A percentile compares a stretch with the other conserved stretches of the same genome.
These are phyloP conservation scores for Atta cephalotes DNA, from an alignment of 1,140 invertebrate genomes.

Conservation along the genomic window DNA sequence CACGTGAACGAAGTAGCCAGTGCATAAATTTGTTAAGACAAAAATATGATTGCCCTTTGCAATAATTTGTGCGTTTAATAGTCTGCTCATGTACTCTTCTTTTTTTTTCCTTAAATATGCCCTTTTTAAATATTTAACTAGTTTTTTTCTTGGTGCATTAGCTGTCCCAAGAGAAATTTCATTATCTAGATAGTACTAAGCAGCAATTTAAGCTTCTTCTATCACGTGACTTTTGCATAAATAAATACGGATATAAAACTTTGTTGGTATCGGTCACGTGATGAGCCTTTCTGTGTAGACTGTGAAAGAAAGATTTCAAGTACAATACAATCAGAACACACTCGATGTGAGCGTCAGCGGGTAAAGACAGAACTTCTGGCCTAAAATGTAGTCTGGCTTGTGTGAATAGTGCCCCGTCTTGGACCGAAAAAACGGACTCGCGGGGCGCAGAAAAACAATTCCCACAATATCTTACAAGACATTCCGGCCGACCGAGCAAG, in stretches of 20 bases:
- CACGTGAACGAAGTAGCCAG: constrained; percentile 48
- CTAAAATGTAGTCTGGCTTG: constrained; percentile 81
- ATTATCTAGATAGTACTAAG: constrained; percentile 42
- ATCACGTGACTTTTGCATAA: constrained; percentile 43
- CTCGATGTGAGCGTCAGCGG: constrained; percentile 21
- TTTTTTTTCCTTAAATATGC: constrained; percentile 25
- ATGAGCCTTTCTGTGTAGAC: not conserved
- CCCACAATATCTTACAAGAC: constrained; percentile 83
- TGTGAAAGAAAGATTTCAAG: not conserved
- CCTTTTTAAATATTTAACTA: constrained; percentile 39
- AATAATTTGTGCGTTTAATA: constrained; percentile 61
- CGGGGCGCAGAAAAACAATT: constrained; percentile 84
- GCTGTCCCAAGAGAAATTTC: constrained; percentile 2
- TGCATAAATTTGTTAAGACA: constrained; percentile 33
- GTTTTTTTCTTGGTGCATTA: not conserved
- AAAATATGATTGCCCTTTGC: constrained; percentile 61
- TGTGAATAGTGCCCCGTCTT: constrained; percentile 76
- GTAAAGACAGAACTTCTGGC: constrained; percentile 73
- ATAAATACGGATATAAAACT: constrained; percentile 4
- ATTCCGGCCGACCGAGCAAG: constrained; percentile 74
- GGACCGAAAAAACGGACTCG: constrained; percentile 66
- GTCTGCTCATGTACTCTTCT: constrained; percentile 37
- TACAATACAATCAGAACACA: not conserved
- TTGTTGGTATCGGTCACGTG: not conserved
- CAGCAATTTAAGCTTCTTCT: constrained; percentile 28